phyloP scores from a whole-genome alignment of 2,888 invertebrate genomes.

The Cremastinae sp. region DNA sequence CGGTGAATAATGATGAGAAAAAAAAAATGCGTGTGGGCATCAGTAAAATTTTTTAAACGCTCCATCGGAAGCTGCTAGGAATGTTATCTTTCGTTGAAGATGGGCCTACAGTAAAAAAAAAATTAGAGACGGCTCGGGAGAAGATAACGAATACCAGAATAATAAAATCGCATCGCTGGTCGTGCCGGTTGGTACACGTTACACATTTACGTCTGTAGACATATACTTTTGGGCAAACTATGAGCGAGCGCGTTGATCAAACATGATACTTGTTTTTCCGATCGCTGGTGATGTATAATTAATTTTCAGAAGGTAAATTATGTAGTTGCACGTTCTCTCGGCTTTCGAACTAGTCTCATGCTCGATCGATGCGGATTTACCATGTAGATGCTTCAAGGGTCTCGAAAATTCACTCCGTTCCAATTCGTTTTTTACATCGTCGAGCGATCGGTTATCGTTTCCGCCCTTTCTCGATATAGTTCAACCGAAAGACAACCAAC shows the following conservation, averaged over 20 bases:
- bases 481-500: too few relatives aligned
- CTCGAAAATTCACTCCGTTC: not conserved
- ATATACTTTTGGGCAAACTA: conserved; percentile 40
- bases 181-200: conserved; percentile 15
- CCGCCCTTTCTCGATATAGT: not conserved
- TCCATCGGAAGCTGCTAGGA: conserved; percentile 31
- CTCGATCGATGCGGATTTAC: too few relatives aligned
- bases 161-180: conserved; percentile 28
- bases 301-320: too few relatives aligned
- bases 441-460: conserved; percentile 32
- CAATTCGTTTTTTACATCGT: conserved; percentile 7
- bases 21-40: conserved; percentile 25
- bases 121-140: conserved; percentile 36
- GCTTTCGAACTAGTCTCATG: too few relatives aligned
- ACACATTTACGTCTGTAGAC: not conserved
- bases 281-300: not conserved
- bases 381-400: not conserved
- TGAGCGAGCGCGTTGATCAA: too few relatives aligned
- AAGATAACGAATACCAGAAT: conserved; percentile 10
- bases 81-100: conserved; percentile 43
- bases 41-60: conserved; percentile 17
- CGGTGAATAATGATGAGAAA: not conserved
- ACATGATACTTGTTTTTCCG: conserved; percentile 12
- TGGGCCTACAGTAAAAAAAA: conserved; percentile 57
- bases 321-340: too few relatives aligned